These are phyloP conservation scores for Andrena bucephala DNA, from an alignment of 2,888 invertebrate genomes.

Conservation along the genomic window DNA sequence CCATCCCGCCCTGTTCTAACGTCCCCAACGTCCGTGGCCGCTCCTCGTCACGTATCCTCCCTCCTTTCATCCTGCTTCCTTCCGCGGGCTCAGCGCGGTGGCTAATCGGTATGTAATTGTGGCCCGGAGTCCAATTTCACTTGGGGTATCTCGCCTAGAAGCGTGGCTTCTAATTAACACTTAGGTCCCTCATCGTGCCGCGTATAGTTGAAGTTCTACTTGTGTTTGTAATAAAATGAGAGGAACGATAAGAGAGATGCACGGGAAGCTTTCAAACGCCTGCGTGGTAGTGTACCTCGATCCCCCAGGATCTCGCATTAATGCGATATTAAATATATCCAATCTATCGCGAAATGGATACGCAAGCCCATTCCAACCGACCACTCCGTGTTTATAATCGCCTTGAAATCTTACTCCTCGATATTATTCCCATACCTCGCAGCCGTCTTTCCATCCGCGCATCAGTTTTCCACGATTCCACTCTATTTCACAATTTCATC, in stretches of 20 bases:
- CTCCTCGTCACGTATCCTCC: slow-evolving; percentile 22
- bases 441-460: no score
- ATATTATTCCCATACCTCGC: no score
- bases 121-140: slow-evolving; percentile 16
- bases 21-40: background rate
- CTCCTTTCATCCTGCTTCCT: slow-evolving; percentile 5
- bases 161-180: background rate
- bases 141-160: background rate
- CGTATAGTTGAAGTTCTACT: background rate
- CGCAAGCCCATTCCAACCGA: no score
- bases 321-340: no score
- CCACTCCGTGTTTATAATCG: no score
- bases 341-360: no score
- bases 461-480: no score
- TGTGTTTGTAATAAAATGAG: background rate
- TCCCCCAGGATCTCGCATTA: no score
- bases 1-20: background rate
- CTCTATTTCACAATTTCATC: no score
- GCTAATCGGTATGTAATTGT: slow-evolving; percentile 45
- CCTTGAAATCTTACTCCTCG: no score
- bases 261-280: background rate
- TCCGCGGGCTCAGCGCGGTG: background rate
- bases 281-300: background rate
- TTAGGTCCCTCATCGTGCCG: background rate
- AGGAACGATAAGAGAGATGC: background rate